Evolutionary conservation across 1,140 invertebrate genomes (phyloP), one percentile per base, ranked within the genome.

Genomic region (Drosophila kurseongensis): DNA sequence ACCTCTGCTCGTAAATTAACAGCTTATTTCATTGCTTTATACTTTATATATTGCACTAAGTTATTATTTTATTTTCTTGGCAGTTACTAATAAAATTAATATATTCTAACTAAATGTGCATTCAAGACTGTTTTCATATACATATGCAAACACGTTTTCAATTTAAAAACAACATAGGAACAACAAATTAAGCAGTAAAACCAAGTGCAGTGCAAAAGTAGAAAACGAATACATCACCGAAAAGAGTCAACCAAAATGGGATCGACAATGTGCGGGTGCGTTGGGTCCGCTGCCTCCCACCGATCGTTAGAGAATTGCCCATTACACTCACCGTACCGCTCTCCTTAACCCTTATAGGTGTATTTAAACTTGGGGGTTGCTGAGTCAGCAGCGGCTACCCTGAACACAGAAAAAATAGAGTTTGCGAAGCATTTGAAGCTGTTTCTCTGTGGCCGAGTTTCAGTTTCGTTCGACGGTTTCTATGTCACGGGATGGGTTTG

Each of bases 141-240:
- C 48, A 50, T 60, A 88, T 82, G 78, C 69, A 88, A 86, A 88
- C 82, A 79, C 82, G 83, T 88, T 86, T 85, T 29, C 75, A 88
- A 86, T 88, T 86, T 78, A 79, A 75, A 54, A 68, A 66, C 38
- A 68, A 52, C 61, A 58, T 60, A 72, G 40, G 35, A 42, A 72
- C 16, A 18, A 55, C 45, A 62, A 41, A 41, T 10, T 56, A 50
- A 41, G 60, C 41, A 60, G 32, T 27, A 29, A 55, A 56, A 47
- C 40, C 36, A 66, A 55, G 50, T 50, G 50, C 51, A 60, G 50
- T 50, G 50, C 51, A 60, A 68, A 78, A 60, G 63, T 68, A 36
- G 40, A 32, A 44, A 68, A 27, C 40, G 41, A 36, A 14, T 56
- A 27, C 8, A 14, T 5, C 54, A 41, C 13, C 42, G 40, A 40